Conservation (phyloP, 2,888 invertebrate genomes). For the Agapostemon virescens region DNA sequence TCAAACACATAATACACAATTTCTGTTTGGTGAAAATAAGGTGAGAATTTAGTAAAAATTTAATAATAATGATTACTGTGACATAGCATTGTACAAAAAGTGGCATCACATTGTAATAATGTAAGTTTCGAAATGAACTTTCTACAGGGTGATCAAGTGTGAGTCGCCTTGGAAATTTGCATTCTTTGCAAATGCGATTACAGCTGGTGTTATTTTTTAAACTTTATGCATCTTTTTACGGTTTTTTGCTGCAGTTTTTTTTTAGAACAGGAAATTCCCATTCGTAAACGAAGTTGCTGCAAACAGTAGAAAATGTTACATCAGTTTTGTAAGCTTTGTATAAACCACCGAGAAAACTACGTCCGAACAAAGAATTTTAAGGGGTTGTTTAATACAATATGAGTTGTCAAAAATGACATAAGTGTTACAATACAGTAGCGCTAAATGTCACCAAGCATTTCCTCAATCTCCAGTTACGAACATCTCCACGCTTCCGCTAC, state of each 20-base stretch:
- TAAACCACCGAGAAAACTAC: no score
- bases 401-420: no score
- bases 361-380: neutral
- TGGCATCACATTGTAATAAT: neutral
- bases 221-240: conserved; percentile 10
- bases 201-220: conserved; percentile 17
- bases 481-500: no score
- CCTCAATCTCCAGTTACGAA: no score
- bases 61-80: neutral
- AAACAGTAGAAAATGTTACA: conserved; percentile 29
- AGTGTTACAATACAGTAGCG: no score
- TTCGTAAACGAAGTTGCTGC: conserved; percentile 5
- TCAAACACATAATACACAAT: neutral
- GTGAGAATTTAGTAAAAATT: neutral
- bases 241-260: conserved; percentile 22
- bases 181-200: neutral
- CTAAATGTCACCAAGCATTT: no score
- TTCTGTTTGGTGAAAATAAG: neutral
- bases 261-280: conserved; percentile 30
- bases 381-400: neutral
- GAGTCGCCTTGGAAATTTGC: neutral
- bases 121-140: neutral
- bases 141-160: conserved; percentile 6
- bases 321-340: conserved; percentile 22
- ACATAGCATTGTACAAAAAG: neutral